Conservation (phyloP, 2,888 invertebrate species). For the Cantharis flavilabris region DNA sequence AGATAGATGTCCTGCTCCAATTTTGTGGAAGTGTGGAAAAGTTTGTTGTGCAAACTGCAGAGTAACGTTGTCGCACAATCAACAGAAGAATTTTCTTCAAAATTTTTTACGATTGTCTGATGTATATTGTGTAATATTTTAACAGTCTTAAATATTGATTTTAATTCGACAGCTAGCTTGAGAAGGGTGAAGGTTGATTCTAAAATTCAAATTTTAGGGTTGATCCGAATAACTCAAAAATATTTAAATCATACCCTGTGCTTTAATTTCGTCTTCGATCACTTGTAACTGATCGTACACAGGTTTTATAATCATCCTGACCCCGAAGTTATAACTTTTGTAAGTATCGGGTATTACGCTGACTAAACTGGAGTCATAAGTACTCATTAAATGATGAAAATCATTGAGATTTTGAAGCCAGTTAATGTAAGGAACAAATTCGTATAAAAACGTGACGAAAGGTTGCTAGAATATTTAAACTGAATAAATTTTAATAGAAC, state of each 20-base stretch:
- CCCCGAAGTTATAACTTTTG: constrained; percentile 42
- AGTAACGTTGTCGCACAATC: constrained; percentile 43
- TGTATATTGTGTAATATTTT: constrained; percentile 40
- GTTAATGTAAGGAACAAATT: constrained; percentile 49
- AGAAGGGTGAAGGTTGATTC: constrained; percentile 49
- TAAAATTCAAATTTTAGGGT: constrained; percentile 23
- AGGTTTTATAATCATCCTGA: constrained; percentile 44
- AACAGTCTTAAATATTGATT: constrained; percentile 42
- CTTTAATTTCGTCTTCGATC: constrained; percentile 44
- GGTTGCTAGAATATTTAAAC: constrained; percentile 27
- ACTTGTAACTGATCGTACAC: constrained; percentile 41
- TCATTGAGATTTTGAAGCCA: constrained; percentile 46
- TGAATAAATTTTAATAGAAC: not conserved
- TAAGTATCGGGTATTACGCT: constrained; percentile 42
- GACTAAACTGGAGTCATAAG: not conserved
- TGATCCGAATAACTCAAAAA: too few species aligned
- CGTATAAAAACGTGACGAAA: constrained; percentile 40
- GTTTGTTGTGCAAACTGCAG: constrained; percentile 41
- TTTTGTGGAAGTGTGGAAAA: constrained; percentile 43
- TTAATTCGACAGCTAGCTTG: constrained; percentile 41
- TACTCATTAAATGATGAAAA: constrained; percentile 34
- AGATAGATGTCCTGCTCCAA: constrained; percentile 49
- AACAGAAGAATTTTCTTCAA: constrained; percentile 33
- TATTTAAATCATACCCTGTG: constrained; percentile 44
- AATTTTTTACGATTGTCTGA: constrained; percentile 42